Conservation (phyloP, 1,140 invertebrate species). For the Heliothis subflexa region DNA sequence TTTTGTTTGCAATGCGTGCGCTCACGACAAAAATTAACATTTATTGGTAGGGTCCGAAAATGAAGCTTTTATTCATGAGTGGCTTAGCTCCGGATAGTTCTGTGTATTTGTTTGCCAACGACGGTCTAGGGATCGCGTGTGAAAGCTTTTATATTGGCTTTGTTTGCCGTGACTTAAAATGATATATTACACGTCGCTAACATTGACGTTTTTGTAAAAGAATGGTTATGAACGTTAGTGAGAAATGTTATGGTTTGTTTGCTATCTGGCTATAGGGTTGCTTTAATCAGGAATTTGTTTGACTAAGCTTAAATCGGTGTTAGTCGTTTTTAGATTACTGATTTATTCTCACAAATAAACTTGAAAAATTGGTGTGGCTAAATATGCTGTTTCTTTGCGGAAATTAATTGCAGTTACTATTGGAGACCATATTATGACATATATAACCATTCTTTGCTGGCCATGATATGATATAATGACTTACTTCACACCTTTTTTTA, state of each 20-base stretch:
- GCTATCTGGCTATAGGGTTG: slow-evolving; percentile 38
- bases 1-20: slow-evolving; percentile 81
- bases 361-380: not conserved
- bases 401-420: too few species aligned
- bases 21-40: slow-evolving; percentile 83
- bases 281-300: slow-evolving; percentile 32
- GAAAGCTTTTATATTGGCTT: slow-evolving; percentile 80
- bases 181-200: slow-evolving; percentile 80
- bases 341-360: slow-evolving; percentile 36
- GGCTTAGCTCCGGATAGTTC: slow-evolving; percentile 78
- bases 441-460: too few species aligned
- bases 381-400: too few species aligned
- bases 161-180: slow-evolving; percentile 82
- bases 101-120: slow-evolving; percentile 78
- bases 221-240: slow-evolving; percentile 68
- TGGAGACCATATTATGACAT: too few species aligned
- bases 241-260: slow-evolving; percentile 74
- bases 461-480: too few species aligned
- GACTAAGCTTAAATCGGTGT: slow-evolving; percentile 32
- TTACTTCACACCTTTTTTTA: too few species aligned
- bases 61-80: slow-evolving; percentile 83
- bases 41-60: slow-evolving; percentile 80
- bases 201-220: slow-evolving; percentile 78
- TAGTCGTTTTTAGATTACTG: slow-evolving; percentile 22
- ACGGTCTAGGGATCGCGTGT: slow-evolving; percentile 76